Conservation (phyloP, 1,140 invertebrate species). For the Drosophila murphyi region DNA sequence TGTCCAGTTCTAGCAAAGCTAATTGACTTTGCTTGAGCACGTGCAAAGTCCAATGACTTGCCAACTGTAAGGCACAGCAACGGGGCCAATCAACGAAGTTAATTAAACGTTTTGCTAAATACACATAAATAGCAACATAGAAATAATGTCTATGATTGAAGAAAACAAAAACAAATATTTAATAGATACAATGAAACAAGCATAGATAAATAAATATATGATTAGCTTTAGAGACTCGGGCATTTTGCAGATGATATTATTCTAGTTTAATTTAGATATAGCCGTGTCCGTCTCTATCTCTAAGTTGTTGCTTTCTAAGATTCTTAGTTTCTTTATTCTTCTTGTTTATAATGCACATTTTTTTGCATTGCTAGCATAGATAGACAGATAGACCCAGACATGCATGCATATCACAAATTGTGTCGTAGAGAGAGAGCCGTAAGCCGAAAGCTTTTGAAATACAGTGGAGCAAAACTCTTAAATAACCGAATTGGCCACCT, state of each 20-base stretch:
- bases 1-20: conserved; percentile 8
- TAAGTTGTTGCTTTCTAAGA: no score
- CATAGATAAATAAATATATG: no score
- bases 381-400: background rate
- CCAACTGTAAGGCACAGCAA: conserved; percentile 3
- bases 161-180: no score
- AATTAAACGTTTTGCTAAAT: background rate
- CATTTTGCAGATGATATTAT: no score
- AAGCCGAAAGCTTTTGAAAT: conserved; percentile 8
- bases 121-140: background rate
- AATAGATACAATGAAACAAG: no score
- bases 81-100: background rate
- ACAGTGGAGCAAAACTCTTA: conserved; percentile 69
- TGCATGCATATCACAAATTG: background rate
- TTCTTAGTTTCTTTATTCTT: no score
- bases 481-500: conserved; percentile 69
- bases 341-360: no score
- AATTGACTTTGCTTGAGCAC: conserved; percentile 4
- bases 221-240: no score
- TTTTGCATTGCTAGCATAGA: background rate
- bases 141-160: background rate
- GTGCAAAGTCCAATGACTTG: conserved; percentile 18
- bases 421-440: conserved; percentile 9
- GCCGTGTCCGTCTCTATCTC: no score
- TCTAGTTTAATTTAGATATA: no score